Percentiles rank a stretch among this genome's conserved stretches.
Evolutionary conservation across 2,113 vertebrate species (phyloP).

Genomic region (Alligator sinensis): DNA sequence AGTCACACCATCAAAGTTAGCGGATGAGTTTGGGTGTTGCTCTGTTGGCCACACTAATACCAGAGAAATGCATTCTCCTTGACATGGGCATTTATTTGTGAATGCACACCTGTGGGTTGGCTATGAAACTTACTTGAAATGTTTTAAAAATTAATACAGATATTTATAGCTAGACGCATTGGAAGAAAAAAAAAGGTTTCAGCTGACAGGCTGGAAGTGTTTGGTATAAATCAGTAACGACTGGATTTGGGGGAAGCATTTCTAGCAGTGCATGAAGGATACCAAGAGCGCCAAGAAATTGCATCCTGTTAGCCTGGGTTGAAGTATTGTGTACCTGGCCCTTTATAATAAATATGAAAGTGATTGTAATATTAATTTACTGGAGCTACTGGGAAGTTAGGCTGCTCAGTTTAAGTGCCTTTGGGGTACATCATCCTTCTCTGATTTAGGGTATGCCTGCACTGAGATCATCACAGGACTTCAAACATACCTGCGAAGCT

Average conservation of each 20-base stretch:
- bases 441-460: too few species aligned
- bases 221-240: background rate
- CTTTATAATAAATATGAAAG: background rate
- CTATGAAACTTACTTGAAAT: slow-evolving; percentile 31
- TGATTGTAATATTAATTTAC: background rate
- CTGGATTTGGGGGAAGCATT: background rate
- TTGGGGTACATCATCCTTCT: too few species aligned
- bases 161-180: background rate
- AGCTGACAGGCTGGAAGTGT: background rate
- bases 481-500: too few species aligned
- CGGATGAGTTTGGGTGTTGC: background rate
- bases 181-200: background rate
- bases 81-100: background rate
- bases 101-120: background rate
- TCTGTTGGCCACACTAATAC: background rate
- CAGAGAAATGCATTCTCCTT: background rate
- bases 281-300: background rate
- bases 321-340: background rate
- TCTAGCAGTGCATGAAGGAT: background rate
- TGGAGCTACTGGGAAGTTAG: too few species aligned
- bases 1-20: background rate
- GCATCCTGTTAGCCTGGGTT: background rate
- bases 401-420: too few species aligned
- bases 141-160: background rate
- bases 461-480: too few species aligned